Base-by-base conservation (phyloP, 2,797 vertebrate genomes). In the Takifugu rubripes region DNA sequence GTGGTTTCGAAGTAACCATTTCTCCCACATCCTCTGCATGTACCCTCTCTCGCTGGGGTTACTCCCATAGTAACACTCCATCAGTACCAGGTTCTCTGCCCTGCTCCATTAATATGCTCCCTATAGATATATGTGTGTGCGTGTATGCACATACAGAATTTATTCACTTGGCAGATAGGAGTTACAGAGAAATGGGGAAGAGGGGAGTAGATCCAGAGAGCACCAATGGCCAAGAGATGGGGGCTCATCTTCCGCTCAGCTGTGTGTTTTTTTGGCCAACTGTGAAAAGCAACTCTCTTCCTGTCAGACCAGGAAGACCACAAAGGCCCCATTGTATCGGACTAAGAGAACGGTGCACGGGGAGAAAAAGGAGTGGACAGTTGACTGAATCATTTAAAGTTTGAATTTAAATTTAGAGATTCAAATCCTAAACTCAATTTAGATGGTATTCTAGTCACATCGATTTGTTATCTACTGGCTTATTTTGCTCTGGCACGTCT, bases 241-340 rank as follows among this genome's bases (percentile, higher is more conserved):
- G 81, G 81, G 61, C 62, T 80, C 59, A 36, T 76, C 84, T 87
- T 89, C 88, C 88, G 84, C 79, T 88, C 88, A 89, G 88, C 88
- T 89, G 88, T 70, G 81, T 66, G 78, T 74, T 78, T 40, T 40
- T 40, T 89, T 89, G 88, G 88, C 88, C 58, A 74, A 61, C 79
- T 77, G 83, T 89, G 88, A 89, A 89, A 88, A 86, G 85, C 83
- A 56, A 40, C 80, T 79, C 79, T 87, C 82, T 89, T 88, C 86
- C 87, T 87, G 83, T 84, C 79, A 75, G 82, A 64, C 60, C 79
- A 85, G 83, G 84, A 86, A 86, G 76, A 74, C 76, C 70, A 85
- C 81, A 85, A 21, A 84, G 86, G 84, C 68, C 71, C 67, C 75
- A 85, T 88, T 87, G 85, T 88, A 46, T 64, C 54, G 62, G 58